Evolutionary conservation across 92 coral and sea anemone species (phyloP).

Genomic region (Parazoanthus swiftii): DNA sequence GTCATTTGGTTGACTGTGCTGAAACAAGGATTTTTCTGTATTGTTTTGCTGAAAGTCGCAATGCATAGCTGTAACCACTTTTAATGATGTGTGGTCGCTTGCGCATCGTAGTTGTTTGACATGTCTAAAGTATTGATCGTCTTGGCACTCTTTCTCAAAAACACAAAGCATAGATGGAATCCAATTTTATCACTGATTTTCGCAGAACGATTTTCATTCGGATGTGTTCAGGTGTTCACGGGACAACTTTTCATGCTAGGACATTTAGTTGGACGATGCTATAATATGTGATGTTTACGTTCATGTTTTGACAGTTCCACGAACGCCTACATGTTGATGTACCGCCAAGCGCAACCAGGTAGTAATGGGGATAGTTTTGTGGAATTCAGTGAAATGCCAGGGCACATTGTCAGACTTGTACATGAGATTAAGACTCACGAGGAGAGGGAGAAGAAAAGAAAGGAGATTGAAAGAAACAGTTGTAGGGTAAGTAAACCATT

Average conservation of each 20-base stretch:
- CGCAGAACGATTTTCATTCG: no score
- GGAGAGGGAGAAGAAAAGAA: slow-evolving; percentile 67
- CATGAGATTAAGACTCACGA: slow-evolving; percentile 59
- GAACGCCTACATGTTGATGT: slow-evolving; percentile 99
- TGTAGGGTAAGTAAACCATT: slow-evolving; percentile 65
- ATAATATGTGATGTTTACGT: background rate
- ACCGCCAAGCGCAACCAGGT: slow-evolving; percentile 75
- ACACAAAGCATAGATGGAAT: no score
- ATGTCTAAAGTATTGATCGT: no score
- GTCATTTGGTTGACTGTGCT: background rate
- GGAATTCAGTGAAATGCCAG: slow-evolving; percentile 70
- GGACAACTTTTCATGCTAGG: no score
- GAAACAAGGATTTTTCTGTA: no score
- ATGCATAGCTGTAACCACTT: background rate
- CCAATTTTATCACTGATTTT: no score
- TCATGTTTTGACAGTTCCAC: slow-evolving; percentile 71
- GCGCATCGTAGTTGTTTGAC: no score
- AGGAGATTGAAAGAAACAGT: slow-evolving; percentile 73
- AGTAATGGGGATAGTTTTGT: slow-evolving; percentile 61
- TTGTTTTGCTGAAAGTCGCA: background rate
- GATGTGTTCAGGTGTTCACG: no score
- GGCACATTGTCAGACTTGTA: slow-evolving; percentile 62
- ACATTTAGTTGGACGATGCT: no score
- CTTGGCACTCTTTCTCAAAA: no score
- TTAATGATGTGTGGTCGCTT: background rate